phyloP scores from a whole-genome alignment of 2,797 vertebrate species.

The Apodemus agrarius region DNA sequence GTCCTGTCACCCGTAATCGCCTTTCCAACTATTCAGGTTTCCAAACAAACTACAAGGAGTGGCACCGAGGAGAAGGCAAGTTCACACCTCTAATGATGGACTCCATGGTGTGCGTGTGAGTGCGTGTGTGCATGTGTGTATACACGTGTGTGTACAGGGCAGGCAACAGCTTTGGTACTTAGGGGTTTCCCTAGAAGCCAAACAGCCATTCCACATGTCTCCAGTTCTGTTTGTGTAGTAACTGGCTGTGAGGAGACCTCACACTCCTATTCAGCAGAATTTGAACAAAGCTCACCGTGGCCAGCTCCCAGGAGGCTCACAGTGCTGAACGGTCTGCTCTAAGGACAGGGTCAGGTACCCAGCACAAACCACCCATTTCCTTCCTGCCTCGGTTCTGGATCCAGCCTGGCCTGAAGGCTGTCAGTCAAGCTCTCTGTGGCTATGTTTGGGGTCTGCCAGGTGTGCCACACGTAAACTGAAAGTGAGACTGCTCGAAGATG shows the following conservation, averaged over 20 bases:
- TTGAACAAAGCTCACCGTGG: background rate
- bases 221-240: background rate
- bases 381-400: background rate
- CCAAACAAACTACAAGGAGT: background rate
- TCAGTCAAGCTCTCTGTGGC: background rate
- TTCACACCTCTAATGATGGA: background rate
- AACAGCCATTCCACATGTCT: background rate
- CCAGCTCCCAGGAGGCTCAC: background rate
- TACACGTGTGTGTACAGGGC: background rate
- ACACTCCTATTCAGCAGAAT: no score
- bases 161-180: background rate
- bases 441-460: background rate
- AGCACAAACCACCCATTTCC: background rate
- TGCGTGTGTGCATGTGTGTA: no score
- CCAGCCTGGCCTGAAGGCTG: accelerated
- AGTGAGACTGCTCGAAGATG: background rate
- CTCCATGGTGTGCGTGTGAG: background rate
- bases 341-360: background rate
- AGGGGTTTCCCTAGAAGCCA: background rate
- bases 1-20: background rate
- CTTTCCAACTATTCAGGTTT: background rate
- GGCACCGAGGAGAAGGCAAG: background rate
- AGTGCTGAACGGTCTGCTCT: background rate
- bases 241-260: background rate
- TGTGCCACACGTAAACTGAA: background rate